These are phyloP conservation scores for Chaitophorus viminalis DNA, from an alignment of 2,888 invertebrate genomes.

Conservation along the genomic window DNA sequence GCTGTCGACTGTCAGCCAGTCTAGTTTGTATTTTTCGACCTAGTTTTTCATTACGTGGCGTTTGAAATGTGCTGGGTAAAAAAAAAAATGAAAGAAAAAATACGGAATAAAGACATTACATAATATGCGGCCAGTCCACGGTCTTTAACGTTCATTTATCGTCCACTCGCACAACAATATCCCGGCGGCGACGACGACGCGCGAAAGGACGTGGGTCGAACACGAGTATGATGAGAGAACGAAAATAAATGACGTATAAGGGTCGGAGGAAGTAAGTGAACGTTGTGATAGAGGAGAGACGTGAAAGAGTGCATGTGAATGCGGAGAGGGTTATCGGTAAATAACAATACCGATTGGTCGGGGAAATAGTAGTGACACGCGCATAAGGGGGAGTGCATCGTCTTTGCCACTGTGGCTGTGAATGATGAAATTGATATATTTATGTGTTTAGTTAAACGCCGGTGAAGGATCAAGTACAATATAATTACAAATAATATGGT, in stretches of 20 bases:
- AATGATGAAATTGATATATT: slow-evolving; percentile 4
- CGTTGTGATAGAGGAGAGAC: no score
- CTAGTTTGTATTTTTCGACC: not conserved
- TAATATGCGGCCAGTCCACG: not conserved
- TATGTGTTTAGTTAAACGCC: no score
- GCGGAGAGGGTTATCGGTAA: not conserved
- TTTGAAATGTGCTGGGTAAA: not conserved
- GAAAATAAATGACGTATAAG: no score
- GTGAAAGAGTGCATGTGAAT: not conserved
- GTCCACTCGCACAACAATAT: not conserved
- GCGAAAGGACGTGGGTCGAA: not conserved
- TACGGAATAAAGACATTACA: not conserved
- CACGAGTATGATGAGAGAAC: no score
- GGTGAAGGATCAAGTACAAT: no score
- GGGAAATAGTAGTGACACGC: not conserved
- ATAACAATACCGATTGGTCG: not conserved
- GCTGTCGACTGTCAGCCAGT: not conserved
- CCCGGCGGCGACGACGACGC: no score
- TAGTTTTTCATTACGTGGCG: not conserved
- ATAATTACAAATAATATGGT: no score
- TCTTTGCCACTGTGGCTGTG: not conserved
- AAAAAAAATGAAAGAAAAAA: not conserved
- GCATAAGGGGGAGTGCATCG: not conserved
- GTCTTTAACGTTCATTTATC: slow-evolving; percentile 1
- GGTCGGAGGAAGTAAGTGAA: no score